Evolutionary conservation across 92 coral and sea anemone genomes (phyloP), one percentile per base, ranked within the genome.

Genomic region (Anthopleura xanthogrammica): DNA sequence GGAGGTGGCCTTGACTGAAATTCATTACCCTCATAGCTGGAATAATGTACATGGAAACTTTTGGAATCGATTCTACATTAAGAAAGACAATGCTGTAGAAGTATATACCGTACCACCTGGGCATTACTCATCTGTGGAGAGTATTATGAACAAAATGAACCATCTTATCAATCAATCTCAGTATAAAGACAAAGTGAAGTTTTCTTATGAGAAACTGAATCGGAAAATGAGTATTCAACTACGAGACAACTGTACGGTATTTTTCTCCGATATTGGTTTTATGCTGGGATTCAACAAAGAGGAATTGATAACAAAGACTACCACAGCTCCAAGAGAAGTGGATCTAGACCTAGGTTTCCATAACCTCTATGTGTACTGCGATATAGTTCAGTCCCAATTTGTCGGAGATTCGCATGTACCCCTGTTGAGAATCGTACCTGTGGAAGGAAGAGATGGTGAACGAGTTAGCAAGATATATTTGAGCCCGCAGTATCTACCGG

Each of bases 401-500:
- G 84, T 83, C 58, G 65, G 83, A 4, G 62, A 84, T 19, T 73
- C 88, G 1, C 77, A 77, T 1, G 88, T 79, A 8, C 82, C 87
- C 7, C 43, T 84, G 54, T 79, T 88, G 23, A 83, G 91, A 43
- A 85, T 83, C 46, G 88, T 88, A 2, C 80, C 55, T 10, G 84
- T 85, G 8, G 88, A 88, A 57, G 88, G 79, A 6, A 29, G 17
- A 23, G 88, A 84, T 43, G 91, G 86, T 16, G 55, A 83, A 48
- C 80, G 82, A 2, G 75, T 83, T 12, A 65, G 83, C 77, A 55
- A 64, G 16, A 77, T 88, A 2, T 86, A 80, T 56, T 16, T 71
- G 80, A 84, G 77, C 86, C 90, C 87, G n/a, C 82, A 82, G 50
- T 87, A 87, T 65, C 9, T 87, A 52, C 79, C 90, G 22, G 90